A percentile compares a stretch with the other conserved stretches of the same genome.
Evolutionary conservation across 2,888 invertebrate species (phyloP).

Genomic region (Sarcophaga variegata): DNA sequence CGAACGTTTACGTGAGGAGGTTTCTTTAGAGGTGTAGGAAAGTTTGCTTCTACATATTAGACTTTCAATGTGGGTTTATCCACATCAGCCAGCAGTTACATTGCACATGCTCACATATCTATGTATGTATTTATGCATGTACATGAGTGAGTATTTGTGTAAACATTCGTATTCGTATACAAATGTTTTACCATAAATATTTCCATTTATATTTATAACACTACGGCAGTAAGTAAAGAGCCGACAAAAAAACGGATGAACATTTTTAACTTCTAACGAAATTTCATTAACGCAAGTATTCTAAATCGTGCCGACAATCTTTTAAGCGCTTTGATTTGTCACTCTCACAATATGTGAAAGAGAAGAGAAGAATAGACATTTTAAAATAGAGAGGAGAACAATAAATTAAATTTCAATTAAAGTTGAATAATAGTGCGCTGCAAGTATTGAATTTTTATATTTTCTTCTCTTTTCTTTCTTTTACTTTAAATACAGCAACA

Average conservation of each 20-base stretch:
- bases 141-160: too few relatives aligned
- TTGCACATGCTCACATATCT: not conserved
- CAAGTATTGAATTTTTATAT: conserved; percentile 49
- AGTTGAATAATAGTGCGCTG: conserved; percentile 40
- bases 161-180: too few relatives aligned
- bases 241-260: conserved; percentile 40
- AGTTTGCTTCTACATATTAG: conserved; percentile 16
- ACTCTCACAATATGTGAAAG: conserved; percentile 2
- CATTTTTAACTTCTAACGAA: conserved; percentile 29
- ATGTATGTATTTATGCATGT: too few relatives aligned
- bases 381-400: conserved; percentile 10
- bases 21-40: conserved; percentile 13
- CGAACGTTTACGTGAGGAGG: conserved; percentile 7
- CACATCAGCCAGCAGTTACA: conserved; percentile 11
- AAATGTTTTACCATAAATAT: conserved; percentile 15
- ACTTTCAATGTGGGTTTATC: conserved; percentile 51
- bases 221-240: not conserved
- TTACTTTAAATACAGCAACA: conserved; percentile 14
- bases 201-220: conserved; percentile 24
- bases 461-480: conserved; percentile 15
- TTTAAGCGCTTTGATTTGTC: conserved; percentile 49
- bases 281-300: conserved; percentile 58
- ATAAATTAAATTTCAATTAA: conserved; percentile 51
- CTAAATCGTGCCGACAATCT: conserved; percentile 51
- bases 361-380: not conserved